These are phyloP conservation scores for Heterodera schachtii DNA, from an alignment of 1,140 invertebrate species.

Conservation along the genomic window DNA sequence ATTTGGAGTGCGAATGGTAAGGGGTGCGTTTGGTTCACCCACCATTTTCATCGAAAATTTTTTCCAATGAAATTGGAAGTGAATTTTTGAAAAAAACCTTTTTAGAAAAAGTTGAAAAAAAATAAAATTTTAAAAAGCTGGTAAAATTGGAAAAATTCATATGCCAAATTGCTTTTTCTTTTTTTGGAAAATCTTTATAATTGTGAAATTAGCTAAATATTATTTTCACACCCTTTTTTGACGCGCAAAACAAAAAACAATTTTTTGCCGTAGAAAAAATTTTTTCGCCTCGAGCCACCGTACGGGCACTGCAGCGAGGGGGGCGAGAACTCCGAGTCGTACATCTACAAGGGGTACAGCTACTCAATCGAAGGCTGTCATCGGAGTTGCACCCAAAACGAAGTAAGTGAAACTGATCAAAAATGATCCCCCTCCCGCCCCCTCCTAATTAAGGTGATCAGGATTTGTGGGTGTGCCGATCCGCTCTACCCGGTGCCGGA, in stretches of 20 bases:
- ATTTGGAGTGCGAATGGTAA: conserved; percentile 64
- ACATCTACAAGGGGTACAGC: conserved; percentile 63
- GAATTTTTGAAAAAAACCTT: too few relatives aligned
- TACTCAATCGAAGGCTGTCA: conserved; percentile 65
- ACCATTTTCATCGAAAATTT: too few relatives aligned
- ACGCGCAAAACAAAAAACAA: background rate
- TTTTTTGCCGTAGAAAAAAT: conserved; percentile 57
- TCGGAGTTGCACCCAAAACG: conserved; percentile 63
- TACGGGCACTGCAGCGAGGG: conserved; percentile 59
- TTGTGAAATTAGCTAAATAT: too few relatives aligned
- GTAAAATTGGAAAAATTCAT: too few relatives aligned
- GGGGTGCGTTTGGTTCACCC: too few relatives aligned
- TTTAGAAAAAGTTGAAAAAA: too few relatives aligned
- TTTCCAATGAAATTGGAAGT: too few relatives aligned
- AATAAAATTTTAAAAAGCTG: too few relatives aligned
- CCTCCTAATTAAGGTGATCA: conserved; percentile 41
- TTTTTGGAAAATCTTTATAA: too few relatives aligned
- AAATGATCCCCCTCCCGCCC: background rate
- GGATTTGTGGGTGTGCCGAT: conserved; percentile 62
- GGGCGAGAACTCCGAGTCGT: conserved; percentile 53
- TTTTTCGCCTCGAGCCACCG: conserved; percentile 56
- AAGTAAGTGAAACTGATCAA: conserved; percentile 22
- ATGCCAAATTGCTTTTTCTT: too few relatives aligned
- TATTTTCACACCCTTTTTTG: too few relatives aligned
- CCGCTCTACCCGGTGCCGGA: conserved; percentile 50